Percentiles rank a stretch among this genome's conserved stretches.
phyloP scores from a whole-genome alignment of 2,113 vertebrate genomes.

The Pogona vitticeps region DNA sequence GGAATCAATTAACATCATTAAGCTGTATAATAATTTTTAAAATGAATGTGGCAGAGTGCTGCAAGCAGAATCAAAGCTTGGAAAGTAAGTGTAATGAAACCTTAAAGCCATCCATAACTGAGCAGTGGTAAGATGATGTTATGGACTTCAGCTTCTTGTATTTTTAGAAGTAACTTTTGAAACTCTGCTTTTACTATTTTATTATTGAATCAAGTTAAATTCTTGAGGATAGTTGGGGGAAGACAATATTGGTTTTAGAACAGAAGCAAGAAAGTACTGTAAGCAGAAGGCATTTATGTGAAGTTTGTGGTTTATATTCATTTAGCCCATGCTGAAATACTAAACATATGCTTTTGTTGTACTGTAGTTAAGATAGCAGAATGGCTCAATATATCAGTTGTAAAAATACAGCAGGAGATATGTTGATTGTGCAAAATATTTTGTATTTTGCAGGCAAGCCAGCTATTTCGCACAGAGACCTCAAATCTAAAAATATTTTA shows the following conservation, averaged over 20 bases:
- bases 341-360: no score
- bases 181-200: no score
- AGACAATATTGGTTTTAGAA: neutral
- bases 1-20: neutral
- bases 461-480: slow-evolving; percentile 95
- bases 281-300: rapidly evolving
- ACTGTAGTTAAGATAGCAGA: no score
- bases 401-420: neutral
- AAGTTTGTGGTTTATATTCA: rapidly evolving
- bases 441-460: slow-evolving; percentile 86
- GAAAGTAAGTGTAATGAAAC: no score
- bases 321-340: no score
- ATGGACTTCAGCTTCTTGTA: no score
- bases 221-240: neutral
- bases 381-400: no score
- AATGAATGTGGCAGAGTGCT: neutral
- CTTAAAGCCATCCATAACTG: no score
- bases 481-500: slow-evolving; percentile 97
- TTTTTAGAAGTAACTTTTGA: no score
- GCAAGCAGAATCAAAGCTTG: neutral
- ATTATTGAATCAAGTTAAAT: no score
- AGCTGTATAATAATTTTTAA: neutral
- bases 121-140: no score
- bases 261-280: neutral
- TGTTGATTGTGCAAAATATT: neutral